Evolutionary conservation across 1,140 invertebrate genomes (phyloP).

Genomic region (Lethocerus indicus): DNA sequence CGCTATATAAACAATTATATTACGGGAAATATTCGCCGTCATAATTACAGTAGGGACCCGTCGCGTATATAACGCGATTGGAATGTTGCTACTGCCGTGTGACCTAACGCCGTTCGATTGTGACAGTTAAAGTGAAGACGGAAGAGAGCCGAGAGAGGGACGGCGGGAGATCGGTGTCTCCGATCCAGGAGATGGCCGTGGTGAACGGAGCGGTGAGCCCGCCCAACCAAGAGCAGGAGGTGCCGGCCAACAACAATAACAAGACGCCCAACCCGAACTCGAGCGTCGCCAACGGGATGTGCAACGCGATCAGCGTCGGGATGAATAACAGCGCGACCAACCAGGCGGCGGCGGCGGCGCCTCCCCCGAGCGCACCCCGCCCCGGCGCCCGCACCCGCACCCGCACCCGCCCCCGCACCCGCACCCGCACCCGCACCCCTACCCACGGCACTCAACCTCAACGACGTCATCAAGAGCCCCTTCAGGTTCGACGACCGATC

Average conservation of each 20-base stretch:
- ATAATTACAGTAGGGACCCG: no score
- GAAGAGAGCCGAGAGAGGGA: conserved; percentile 9
- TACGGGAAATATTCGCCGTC: no score
- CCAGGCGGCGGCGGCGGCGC: no score
- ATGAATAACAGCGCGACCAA: conserved; percentile 25
- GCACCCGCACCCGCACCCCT: no score
- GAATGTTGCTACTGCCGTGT: no score
- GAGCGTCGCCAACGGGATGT: conserved; percentile 21
- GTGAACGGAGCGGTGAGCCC: conserved; percentile 20
- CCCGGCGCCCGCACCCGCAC: no score
- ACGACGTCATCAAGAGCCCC: conserved; percentile 39
- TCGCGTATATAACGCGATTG: no score
- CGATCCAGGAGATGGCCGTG: conserved; percentile 7
- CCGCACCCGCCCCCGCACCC: no score
- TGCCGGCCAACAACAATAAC: conserved; percentile 21
- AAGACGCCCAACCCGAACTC: conserved; percentile 28
- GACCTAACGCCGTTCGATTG: no score
- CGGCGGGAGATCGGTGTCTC: conserved; percentile 9
- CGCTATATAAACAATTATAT: no score
- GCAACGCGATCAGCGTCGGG: conserved; percentile 25
- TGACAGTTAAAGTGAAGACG: conserved; percentile 12
- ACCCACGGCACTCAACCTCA: conserved; percentile 15
- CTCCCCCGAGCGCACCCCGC: no score
- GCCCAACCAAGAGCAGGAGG: conserved; percentile 15
- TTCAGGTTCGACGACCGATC: conserved; percentile 57